Conservation (phyloP, 2,113 vertebrate genomes). For the Pedetes capensis region DNA sequence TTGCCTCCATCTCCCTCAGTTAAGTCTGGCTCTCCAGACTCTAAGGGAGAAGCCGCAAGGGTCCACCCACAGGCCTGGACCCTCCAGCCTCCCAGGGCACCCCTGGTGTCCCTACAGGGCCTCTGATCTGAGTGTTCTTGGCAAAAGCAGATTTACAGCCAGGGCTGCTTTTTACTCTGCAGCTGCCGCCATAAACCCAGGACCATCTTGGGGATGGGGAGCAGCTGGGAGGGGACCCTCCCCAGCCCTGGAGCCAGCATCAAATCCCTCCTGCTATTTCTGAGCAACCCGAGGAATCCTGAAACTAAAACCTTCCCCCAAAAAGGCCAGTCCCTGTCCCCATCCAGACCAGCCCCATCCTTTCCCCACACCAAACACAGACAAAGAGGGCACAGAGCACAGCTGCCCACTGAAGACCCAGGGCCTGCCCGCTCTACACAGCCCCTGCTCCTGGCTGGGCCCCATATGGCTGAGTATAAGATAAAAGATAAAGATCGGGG, state of each 20-base stretch:
- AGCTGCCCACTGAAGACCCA: background rate
- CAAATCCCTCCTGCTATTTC: conserved; percentile 59
- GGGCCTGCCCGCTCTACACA: background rate
- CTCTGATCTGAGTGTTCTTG: background rate
- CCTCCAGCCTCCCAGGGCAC: background rate
- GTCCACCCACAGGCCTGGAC: background rate
- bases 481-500: background rate
- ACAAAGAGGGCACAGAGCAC: background rate
- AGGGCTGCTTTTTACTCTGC: conserved; percentile 61
- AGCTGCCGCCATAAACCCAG: conserved; percentile 61
- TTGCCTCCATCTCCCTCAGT: background rate
- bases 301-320: conserved; percentile 41
- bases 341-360: background rate
- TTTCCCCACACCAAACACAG: background rate
- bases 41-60: background rate
- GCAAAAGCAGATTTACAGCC: background rate
- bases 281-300: background rate
- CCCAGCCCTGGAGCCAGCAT: background rate
- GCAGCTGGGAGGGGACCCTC: conserved; percentile 48
- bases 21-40: background rate
- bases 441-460: background rate
- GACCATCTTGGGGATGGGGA: background rate
- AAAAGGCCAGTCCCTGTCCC: background rate
- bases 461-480: background rate
- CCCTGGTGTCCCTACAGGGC: background rate